Evolutionary conservation across 2,113 vertebrate genomes (phyloP).

Genomic region (Centropus unirufus): DNA sequence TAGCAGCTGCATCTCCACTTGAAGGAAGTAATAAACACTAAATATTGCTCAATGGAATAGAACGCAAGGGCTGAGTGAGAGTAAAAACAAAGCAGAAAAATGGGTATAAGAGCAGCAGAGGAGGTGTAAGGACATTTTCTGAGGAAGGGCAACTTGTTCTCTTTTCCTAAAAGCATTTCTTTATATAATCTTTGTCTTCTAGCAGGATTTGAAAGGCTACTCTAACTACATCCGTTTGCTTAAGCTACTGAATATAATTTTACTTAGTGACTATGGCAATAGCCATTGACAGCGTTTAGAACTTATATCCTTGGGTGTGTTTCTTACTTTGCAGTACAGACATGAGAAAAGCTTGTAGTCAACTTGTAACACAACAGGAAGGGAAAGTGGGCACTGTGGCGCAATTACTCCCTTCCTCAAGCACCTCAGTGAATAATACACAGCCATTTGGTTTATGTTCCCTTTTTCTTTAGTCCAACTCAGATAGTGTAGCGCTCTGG

Average conservation of each 20-base stretch:
- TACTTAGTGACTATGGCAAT: not conserved
- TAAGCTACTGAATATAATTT: not conserved
- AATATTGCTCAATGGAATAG: not conserved
- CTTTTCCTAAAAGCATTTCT: not conserved
- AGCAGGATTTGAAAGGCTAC: not conserved
- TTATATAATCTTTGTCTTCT: not conserved
- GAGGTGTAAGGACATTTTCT: not conserved
- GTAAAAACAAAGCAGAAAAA: not conserved
- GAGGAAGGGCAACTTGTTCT: not conserved
- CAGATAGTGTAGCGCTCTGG: not conserved
- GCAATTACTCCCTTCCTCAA: not conserved
- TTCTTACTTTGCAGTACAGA: not conserved
- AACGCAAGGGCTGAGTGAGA: not conserved
- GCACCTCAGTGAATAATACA: not conserved
- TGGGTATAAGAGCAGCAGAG: not conserved
- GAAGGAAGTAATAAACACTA: slow-evolving; percentile 41
- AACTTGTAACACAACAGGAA: not conserved
- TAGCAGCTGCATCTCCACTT: not conserved
- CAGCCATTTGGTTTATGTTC: not conserved
- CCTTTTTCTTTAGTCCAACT: not conserved
- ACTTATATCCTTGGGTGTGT: not conserved
- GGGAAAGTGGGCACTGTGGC: not conserved
- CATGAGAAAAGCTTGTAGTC: not conserved
- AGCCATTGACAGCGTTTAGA: not conserved
- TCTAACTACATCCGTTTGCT: not conserved